Evolutionary conservation across 1,140 invertebrate genomes (phyloP), one percentile per base, ranked within the genome.

Genomic region (Drosophila rufa): DNA sequence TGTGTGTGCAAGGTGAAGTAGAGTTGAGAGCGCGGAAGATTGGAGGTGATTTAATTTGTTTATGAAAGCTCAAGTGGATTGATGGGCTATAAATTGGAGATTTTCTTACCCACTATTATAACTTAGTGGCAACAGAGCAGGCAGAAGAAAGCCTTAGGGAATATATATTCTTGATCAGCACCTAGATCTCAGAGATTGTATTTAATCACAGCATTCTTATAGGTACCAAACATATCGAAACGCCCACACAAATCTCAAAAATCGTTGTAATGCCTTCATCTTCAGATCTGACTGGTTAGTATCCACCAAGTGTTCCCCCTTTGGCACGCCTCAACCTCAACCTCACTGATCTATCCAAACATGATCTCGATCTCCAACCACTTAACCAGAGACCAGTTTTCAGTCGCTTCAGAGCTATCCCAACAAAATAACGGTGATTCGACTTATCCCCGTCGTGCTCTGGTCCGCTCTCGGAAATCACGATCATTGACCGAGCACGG

Each of bases 361-460:
- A 65, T 67, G 12, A 47, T 50, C 40, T 45, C 17, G 19, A 36
- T 61, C 33, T 27, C 17, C 25, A 60, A 15, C 42, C 48, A 19
- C 42, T 53, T 22, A n/a, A 0, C 19, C 19, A 45, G 47, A 80
- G 48, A 87, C 80, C 53, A 71, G 85, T 75, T 90, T 89, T 7
- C 2, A 51, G n/a, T 33, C n/a, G 51, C 81, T 87, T 89, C 70
- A 53, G 85, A 90, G 79, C 85, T 89, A 90, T 89, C 85, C 85
- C 85, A 89, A 89, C 85, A 89, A 81, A 55, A 73, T 85, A 89
- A 89, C 85, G 85, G 85, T 68, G 81, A 17, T 76, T 66, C 19
- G 55, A 67, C 55, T 75, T 42, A 33, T 22, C 11, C 22, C 11
- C 33, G 19, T 55, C 51, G 53, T 55, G 53, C 53, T 36, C 33